These are phyloP conservation scores for Stenopsyche tienmushanensis DNA, from an alignment of 1,140 invertebrate species.

Conservation along the genomic window DNA sequence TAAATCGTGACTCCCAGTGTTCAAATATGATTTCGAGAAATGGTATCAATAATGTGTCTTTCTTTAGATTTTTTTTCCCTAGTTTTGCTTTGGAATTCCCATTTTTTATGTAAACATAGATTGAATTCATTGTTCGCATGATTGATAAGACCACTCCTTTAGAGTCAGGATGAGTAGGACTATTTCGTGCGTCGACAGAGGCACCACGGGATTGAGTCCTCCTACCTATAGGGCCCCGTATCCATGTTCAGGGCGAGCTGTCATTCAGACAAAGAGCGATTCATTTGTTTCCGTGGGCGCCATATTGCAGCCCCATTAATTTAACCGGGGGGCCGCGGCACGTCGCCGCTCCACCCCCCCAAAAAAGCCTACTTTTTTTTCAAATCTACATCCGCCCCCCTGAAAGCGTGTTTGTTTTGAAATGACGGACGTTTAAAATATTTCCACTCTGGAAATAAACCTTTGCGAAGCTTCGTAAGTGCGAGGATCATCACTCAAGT, in stretches of 20 bases:
- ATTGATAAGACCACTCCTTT: too few species aligned
- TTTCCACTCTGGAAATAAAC: constrained; percentile 10
- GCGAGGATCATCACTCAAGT: too few species aligned
- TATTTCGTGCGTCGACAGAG: too few species aligned
- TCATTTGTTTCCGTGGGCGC: constrained; percentile 34
- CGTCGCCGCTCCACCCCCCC: constrained; percentile 7
- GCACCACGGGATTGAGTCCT: constrained; percentile 4
- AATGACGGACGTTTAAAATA: constrained; percentile 27
- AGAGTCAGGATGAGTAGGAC: too few species aligned
- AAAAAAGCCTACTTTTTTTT: constrained; percentile 5
- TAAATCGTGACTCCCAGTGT: too few species aligned
- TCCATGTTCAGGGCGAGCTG: constrained; percentile 20
- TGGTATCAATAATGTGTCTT: too few species aligned
- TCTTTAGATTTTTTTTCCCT: too few species aligned
- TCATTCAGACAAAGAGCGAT: constrained; percentile 40
- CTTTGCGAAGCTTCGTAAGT: not conserved
- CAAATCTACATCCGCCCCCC: not conserved
- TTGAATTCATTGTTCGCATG: too few species aligned
- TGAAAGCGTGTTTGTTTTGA: constrained; percentile 10
- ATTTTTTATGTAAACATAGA: too few species aligned
- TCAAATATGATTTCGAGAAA: too few species aligned
- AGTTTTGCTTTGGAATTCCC: too few species aligned
- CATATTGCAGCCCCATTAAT: constrained; percentile 41
- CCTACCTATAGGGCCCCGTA: not conserved
- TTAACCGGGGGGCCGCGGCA: constrained; percentile 19